A percentile compares a stretch with the other conserved stretches of the same genome.
phyloP scores from a whole-genome alignment of 2,113 vertebrate species.

The Proterorhinus semilunaris region DNA sequence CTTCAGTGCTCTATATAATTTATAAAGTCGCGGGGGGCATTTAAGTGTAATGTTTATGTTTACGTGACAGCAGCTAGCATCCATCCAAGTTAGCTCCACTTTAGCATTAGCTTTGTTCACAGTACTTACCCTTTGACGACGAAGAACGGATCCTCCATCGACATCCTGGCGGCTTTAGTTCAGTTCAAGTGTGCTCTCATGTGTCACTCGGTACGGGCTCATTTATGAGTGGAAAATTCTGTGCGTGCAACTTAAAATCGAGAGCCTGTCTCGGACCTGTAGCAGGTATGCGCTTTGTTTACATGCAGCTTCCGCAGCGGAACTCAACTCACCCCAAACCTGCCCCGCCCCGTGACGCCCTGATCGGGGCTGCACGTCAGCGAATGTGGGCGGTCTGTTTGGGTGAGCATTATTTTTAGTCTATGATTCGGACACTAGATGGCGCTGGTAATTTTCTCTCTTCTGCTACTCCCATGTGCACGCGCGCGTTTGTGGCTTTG shows the following conservation, averaged over 20 bases:
- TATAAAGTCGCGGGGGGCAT: no score
- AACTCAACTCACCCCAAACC: slow-evolving; percentile 13
- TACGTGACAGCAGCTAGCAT: background rate
- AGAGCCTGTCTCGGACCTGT: background rate
- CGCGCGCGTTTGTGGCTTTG: no score
- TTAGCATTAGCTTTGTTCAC: slow-evolving; percentile 6
- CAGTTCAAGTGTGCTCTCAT: slow-evolving; percentile 40
- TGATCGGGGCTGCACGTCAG: background rate
- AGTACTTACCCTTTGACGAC: slow-evolving; percentile 93
- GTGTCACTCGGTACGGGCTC: background rate
- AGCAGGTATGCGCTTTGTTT: slow-evolving; percentile 47
- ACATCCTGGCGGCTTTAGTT: slow-evolving; percentile 75
- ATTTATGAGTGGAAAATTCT: background rate
- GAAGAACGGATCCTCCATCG: slow-evolving; percentile 98
- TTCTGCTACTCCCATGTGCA: no score
- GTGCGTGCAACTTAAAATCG: no score
- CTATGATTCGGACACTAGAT: background rate
- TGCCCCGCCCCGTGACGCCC: slow-evolving; percentile 11
- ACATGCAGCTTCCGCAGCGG: slow-evolving; percentile 49
- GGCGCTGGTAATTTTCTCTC: background rate
- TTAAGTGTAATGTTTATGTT: no score
- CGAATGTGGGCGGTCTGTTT: background rate
- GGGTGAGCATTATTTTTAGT: background rate
- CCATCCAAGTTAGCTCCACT: background rate
- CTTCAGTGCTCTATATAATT: no score